These are phyloP conservation scores for Azorinus chamasolen DNA, from an alignment of 2,888 invertebrate species.

Conservation along the genomic window DNA sequence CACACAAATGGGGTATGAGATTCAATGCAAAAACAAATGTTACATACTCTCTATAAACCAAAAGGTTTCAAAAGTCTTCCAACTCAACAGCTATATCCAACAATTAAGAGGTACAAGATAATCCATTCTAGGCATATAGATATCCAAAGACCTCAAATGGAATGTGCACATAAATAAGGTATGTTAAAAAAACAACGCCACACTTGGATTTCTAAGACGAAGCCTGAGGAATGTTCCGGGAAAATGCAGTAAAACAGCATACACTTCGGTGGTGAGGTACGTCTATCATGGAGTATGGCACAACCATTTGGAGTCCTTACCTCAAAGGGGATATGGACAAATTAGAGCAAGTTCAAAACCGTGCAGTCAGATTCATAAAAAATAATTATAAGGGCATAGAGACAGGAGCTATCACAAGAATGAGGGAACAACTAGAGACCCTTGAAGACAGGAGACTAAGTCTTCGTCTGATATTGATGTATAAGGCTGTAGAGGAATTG, in stretches of 20 bases:
- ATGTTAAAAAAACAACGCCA: constrained; percentile 15
- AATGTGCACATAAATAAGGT: constrained; percentile 18
- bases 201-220: constrained; percentile 24
- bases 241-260: constrained; percentile 26
- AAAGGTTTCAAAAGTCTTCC: constrained; percentile 6
- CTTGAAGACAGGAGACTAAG: constrained; percentile 20
- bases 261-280: constrained; percentile 23
- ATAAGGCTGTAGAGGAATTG: constrained; percentile 24
- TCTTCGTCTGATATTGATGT: constrained; percentile 20
- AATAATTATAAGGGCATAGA: neutral
- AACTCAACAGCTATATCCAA: constrained; percentile 9
- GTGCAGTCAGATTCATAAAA: constrained; percentile 25
- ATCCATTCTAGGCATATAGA: constrained; percentile 8
- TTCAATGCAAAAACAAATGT: constrained; percentile 30
- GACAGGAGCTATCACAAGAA: constrained; percentile 2
- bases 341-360: constrained; percentile 26
- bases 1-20: constrained; percentile 12
- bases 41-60: neutral
- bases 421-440: constrained; percentile 9
- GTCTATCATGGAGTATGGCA: constrained; percentile 24
- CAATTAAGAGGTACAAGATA: constrained; percentile 29
- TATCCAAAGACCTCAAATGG: neutral
- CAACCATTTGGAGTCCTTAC: constrained; percentile 1
- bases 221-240: constrained; percentile 13
- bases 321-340: constrained; percentile 27